Evolutionary conservation across 2,888 invertebrate genomes (phyloP).

Genomic region (Miltochrista miniata): DNA sequence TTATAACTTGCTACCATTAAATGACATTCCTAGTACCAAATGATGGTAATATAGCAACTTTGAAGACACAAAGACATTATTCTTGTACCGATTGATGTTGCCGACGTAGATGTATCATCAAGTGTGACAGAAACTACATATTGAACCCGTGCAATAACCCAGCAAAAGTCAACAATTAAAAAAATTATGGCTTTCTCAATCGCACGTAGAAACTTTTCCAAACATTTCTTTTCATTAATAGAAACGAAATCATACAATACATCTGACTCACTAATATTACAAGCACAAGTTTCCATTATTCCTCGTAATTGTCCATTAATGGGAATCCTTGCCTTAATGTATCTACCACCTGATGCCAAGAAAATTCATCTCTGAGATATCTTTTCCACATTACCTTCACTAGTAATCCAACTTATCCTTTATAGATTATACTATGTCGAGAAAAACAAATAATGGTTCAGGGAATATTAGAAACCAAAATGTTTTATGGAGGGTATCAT

Average conservation of each 20-base stretch:
- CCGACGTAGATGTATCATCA: too few relatives aligned
- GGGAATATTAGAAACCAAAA: constrained; percentile 12
- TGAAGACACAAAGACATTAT: too few relatives aligned
- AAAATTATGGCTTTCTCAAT: too few relatives aligned
- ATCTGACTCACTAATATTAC: constrained; percentile 5
- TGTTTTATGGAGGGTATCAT: constrained; percentile 1
- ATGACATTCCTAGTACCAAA: too few relatives aligned
- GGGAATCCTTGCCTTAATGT: constrained; percentile 19
- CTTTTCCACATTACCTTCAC: constrained; percentile 53
- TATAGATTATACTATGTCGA: constrained; percentile 47
- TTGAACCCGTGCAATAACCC: too few relatives aligned
- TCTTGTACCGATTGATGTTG: too few relatives aligned
- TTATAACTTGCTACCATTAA: too few relatives aligned
- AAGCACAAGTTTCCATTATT: constrained; percentile 11
- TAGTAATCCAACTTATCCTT: constrained; percentile 59
- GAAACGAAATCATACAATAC: background rate
- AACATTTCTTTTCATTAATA: too few relatives aligned
- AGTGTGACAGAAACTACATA: too few relatives aligned
- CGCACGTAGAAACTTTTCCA: too few relatives aligned
- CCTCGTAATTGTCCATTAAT: constrained; percentile 28
- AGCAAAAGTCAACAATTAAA: too few relatives aligned
- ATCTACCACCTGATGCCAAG: constrained; percentile 28
- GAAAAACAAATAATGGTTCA: constrained; percentile 52
- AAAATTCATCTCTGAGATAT: constrained; percentile 43
- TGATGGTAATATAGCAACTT: too few relatives aligned